Evolutionary conservation across 2,797 vertebrate genomes (phyloP), one percentile per base, ranked within the genome.

Genomic region (Platalea minor): DNA sequence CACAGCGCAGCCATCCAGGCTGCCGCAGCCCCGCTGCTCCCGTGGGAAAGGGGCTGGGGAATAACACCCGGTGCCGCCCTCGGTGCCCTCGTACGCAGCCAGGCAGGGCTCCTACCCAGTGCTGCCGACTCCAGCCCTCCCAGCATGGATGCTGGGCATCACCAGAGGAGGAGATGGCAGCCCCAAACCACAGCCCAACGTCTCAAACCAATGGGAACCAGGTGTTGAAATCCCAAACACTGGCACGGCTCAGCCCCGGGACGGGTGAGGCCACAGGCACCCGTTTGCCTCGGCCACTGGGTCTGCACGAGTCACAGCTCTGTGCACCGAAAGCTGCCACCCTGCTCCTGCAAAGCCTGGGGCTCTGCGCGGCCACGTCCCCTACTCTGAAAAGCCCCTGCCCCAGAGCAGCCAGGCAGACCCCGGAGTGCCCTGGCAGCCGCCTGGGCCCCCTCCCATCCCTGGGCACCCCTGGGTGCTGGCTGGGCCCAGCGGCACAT

Each of bases 331-430:
- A 67, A 80, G 14, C 7, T 0, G 2, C 16, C n/a, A 7, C n/a
- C 39, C 48, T 81, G 78, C 29, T 78, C 35, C 85, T 68, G 50
- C 54, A 91, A 59, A 67, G 59, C 43, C 46, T 15, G 28, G 39
- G 29, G 35, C 35, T 88, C 67, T 17, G 11, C 3, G 5, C 0
- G 0, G 11, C 56, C 29, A 43, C 2, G 0, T 35, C 23, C 23
- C 12, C 41, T 14, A 1, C n/a, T 59, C 29, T 0, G 0, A 45
- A 51, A n/a, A 60, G 12, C 31, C 23, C n/a, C 53, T 7, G 10
- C 5, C 24, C 26, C 31, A 43, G 24, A 60, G 80, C 50, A 67
- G n/a, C 17, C 64, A 28, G 33, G 45, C 43, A 53, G 46, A 60
- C 5, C 28, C 50, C 4, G 2, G 26, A 48, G 39, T 20, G 20